These are phyloP conservation scores for Drosophila mayri DNA, from an alignment of 1,140 invertebrate species.

Conservation along the genomic window DNA sequence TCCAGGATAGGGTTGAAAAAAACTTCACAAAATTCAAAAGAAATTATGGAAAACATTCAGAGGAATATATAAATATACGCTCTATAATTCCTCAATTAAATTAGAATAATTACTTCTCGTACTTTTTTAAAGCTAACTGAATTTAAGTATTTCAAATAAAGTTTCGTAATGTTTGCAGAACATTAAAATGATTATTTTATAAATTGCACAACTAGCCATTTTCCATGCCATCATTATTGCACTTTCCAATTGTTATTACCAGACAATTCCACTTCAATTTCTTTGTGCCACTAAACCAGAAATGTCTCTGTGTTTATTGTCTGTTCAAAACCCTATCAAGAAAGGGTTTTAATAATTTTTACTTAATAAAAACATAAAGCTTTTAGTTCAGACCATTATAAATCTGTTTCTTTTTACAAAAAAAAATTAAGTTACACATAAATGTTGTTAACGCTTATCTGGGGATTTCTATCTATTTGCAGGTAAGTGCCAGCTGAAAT, in stretches of 20 bases:
- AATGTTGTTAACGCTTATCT: conserved; percentile 68
- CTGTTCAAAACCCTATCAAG: conserved; percentile 6
- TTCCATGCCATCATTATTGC: neutral
- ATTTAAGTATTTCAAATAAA: neutral
- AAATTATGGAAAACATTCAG: too few species aligned
- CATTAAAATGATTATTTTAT: conserved; percentile 1
- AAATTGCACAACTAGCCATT: conserved; percentile 23
- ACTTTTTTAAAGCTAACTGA: neutral
- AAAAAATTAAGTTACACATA: conserved; percentile 56
- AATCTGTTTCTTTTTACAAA: conserved; percentile 41
- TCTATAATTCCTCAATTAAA: neutral
- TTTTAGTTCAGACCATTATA: conserved; percentile 60
- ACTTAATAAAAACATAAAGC: conserved; percentile 70
- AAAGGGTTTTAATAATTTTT: conserved; percentile 62
- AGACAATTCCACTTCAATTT: conserved; percentile 25
- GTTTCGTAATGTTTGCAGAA: conserved; percentile 9
- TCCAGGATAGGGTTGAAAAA: neutral
- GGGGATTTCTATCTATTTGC: conserved; percentile 65
- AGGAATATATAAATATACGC: neutral
- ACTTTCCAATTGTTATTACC: conserved; percentile 40
- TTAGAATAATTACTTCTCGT: neutral
- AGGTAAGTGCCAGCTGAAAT: conserved; percentile 56
- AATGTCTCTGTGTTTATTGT: conserved; percentile 10
- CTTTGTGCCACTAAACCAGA: conserved; percentile 36
- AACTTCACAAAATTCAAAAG: neutral